Evolutionary conservation across 2,113 vertebrate species (phyloP), one percentile per base, ranked within the genome.

Genomic region (Tachycineta bicolor): DNA sequence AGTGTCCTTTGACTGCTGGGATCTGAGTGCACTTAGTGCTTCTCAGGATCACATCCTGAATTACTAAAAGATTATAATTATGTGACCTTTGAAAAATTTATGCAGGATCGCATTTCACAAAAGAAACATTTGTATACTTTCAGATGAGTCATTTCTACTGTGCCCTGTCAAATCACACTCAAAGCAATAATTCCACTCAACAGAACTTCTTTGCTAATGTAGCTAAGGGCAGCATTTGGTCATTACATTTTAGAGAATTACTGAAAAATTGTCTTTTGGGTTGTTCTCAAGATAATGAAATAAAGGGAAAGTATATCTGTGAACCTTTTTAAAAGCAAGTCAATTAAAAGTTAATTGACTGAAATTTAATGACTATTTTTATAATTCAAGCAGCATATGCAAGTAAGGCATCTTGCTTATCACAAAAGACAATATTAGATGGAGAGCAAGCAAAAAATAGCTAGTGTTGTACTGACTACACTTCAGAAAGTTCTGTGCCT

Each of bases 31-130:
- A 70, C 76, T 94, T 81, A 62, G 83, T 39, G 83, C 75, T 84
- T 79, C 91, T 91, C 84, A 47, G 59, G 68, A 63, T 86, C 79
- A 18, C 59, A 19, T 77, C 82, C 83, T 83, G 47, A 88, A 56
- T 95, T 93, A 60, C 81, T 90, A 10, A 85, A 67, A 83, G 28
- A 37, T 41, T 64, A 49, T 67, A 90, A 93, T 95, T 83, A 59
- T 93, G 47, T 86, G 83, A 73, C 68, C 83, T 94, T 83, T 96
- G 44, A 96, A 96, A 96, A 97, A 92, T 90, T 67, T 59, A 91
- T 91, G 69, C 68, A 49, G 71, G 74, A 83, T 95, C 19, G 2
- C 59, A 90, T 96, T 93, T 95, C 75, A 53, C 70, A 77, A 39
- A 86, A 75, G 77, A 91, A 91, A 80, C n/a, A 41, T 70, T 97